A percentile compares a stretch with the other conserved stretches of the same genome.
These are phyloP conservation scores for Cepphus grylle DNA, from an alignment of 2,113 vertebrate species.

Conservation along the genomic window DNA sequence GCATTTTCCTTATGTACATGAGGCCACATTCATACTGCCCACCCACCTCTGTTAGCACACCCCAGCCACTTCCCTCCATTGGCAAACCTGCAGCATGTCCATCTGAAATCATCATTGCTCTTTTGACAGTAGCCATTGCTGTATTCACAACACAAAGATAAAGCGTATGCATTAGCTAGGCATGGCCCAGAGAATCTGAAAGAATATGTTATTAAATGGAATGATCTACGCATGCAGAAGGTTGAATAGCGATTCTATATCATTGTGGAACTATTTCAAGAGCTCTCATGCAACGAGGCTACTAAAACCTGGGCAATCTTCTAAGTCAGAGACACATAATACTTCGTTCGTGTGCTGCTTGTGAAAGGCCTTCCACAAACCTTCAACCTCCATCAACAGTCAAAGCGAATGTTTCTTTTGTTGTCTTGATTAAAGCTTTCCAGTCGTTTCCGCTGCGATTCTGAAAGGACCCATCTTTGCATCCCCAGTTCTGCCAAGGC, in stretches of 20 bases:
- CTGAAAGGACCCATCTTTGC: conserved; percentile 76
- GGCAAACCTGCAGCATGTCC: not conserved
- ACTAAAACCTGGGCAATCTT: not conserved
- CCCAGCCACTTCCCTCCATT: not conserved
- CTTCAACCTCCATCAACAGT: conserved; percentile 40
- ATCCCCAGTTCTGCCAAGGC: conserved; percentile 74
- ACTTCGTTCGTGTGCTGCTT: not conserved
- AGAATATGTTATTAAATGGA: not conserved
- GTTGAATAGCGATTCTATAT: not conserved
- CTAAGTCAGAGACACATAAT: not conserved
- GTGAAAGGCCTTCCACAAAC: not conserved
- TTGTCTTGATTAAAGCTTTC: conserved; percentile 49
- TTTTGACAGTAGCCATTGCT: not conserved
- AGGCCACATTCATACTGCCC: not conserved
- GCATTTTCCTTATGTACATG: not conserved
- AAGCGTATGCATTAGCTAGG: not conserved
- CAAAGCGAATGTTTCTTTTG: conserved; percentile 73
- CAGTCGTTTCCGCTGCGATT: conserved; percentile 67
- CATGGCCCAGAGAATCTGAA: not conserved
- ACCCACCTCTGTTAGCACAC: not conserved
- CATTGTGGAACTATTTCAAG: not conserved
- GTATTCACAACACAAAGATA: not conserved
- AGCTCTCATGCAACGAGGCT: not conserved
- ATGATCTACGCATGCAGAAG: not conserved
- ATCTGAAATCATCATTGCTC: not conserved